These are phyloP conservation scores for Labeo catla DNA, from an alignment of 2,113 vertebrate species.

Conservation along the genomic window DNA sequence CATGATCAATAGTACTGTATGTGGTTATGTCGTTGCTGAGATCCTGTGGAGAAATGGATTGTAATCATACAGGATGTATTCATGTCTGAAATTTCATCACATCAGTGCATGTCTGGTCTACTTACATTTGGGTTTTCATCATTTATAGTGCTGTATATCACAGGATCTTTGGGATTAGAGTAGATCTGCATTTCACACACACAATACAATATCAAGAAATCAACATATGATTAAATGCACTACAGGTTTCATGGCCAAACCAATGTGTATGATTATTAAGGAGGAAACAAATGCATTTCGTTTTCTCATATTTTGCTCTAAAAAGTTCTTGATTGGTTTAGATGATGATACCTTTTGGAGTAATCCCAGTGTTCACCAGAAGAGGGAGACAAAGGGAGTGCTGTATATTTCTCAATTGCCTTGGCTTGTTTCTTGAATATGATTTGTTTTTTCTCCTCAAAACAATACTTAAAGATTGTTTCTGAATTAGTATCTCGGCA, in stretches of 20 bases:
- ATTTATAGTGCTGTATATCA: constrained; percentile 30
- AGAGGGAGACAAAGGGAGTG: too few species aligned
- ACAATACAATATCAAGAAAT: not conserved
- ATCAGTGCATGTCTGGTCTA: not conserved
- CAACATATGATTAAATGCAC: too few species aligned
- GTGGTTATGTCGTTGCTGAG: not conserved
- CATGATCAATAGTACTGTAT: not conserved
- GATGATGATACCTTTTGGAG: not conserved
- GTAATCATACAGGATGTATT: not conserved
- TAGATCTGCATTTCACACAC: not conserved
- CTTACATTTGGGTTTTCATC: not conserved
- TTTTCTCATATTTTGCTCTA: too few species aligned
- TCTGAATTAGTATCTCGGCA: too few species aligned
- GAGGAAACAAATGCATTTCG: too few species aligned
- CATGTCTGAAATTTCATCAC: not conserved
- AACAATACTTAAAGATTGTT: too few species aligned
- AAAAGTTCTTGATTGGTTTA: too few species aligned
- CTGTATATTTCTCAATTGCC: not conserved
- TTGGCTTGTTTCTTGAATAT: not conserved
- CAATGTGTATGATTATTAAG: too few species aligned
- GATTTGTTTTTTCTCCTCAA: not conserved
- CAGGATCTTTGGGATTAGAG: not conserved
- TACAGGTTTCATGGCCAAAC: too few species aligned
- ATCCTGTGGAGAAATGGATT: not conserved
- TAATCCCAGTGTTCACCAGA: too few species aligned